Base-by-base conservation (phyloP, 53 echinoderm and acorn worm genomes). In the Astropecten irregularis region DNA sequence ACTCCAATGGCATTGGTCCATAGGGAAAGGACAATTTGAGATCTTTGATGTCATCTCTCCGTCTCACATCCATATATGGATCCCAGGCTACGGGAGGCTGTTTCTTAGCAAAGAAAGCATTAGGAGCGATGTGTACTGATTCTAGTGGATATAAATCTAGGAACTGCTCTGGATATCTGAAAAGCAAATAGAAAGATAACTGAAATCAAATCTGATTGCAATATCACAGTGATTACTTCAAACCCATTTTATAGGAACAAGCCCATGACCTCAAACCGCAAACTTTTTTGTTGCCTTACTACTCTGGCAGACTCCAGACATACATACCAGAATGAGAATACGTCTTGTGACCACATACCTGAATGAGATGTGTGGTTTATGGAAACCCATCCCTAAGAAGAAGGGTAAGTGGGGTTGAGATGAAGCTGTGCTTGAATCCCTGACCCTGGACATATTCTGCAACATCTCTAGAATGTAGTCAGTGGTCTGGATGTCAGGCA, bases 321-420 rank as follows among this genome's bases (percentile, higher is more conserved):
- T 42, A 6, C 42, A 42, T 52, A 9, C 52, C 52, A 52, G 52
- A 52, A 42, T 5, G 6, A 42, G 11, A 42, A 42, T 42, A 42
- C 6, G 11, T 42, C 5, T 42, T 42, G 11, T 42, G n/a, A n/a
- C n/a, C n/a, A n/a, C 42, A 6, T 47, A 96, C 79, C 94, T 96
- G 73, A 94, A 91, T 29, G 96, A 93, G 15, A 96, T 48, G 60
- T 96, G 96, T 3, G 96, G 96, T 55, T 96, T 96, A 22, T 94
- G 93, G 82, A 86, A 93, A 9, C 96, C 96, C 22, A 96, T 91
- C 3, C 71, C 96, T 6, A 95, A 53, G 53, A 91, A 95, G 86
- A 91, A 95, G 1, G 95, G 91, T 31, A 83, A 79, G 25, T 66
- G 29, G 9, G 73, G 30, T 21, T 21, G 9, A 7, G 52, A 35